Evolutionary conservation across 1,140 invertebrate species (phyloP), one percentile per base, ranked within the genome.

Genomic region (Battus philenor): DNA sequence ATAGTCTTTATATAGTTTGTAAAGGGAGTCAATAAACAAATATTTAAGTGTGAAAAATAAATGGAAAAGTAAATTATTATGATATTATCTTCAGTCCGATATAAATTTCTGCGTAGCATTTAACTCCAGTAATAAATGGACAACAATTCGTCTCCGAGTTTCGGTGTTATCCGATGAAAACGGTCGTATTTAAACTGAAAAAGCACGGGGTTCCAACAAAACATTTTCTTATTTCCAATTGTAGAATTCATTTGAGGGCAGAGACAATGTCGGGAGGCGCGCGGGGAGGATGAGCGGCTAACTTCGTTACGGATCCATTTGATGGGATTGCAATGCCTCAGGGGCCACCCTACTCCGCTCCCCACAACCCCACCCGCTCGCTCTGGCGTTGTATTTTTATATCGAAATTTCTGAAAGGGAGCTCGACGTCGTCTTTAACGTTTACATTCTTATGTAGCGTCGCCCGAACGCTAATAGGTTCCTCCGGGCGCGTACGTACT

Each of bases 271-370:
- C 51, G 48, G 57, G 70, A 47, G 62, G 66, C 68, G 66, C 62
- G 73, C 61, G 74, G 75, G 73, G 77, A 75, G 76, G 74, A 73
- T 74, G 76, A 71, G 67, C 68, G 81, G 80, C 77, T 84, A 86
- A 86, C 86, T 86, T 86, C 84, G 54, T 75, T 71, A 76, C 67
- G 68, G 65, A 68, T 77, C 73, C 73, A 77, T 77, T 77, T 87
- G 86, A 88, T 77, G 84, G 86, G 84, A 87, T 87, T 84, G 82
- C 78, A 86, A 84, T 82, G 78, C 80, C 76, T 72, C 61, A 59
- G 68, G 60, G 68, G 62, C 64, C 56, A 44, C 59, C 61, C 46
- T 13, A 13, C 56, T 44, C 58, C 60, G 43, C 66, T 50, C 56
- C 62, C 64, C 53, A 47, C 53, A 53, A 54, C 71, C 39, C 55